phyloP scores from a whole-genome alignment of 1,140 invertebrate species.

The Drosophila littoralis region DNA sequence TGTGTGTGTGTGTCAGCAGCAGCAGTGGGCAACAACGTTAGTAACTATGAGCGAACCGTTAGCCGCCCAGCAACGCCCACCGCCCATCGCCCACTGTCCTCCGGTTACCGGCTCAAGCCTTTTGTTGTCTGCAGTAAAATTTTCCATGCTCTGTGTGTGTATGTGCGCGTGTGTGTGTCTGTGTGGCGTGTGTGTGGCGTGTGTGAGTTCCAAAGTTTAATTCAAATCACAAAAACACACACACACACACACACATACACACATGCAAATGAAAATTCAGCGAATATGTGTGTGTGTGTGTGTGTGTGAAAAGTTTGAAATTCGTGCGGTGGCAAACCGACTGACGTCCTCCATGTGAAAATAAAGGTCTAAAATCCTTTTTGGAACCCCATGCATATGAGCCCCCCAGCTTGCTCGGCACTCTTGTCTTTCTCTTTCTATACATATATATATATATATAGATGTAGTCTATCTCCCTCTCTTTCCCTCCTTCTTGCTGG shows the following conservation, averaged over 20 bases:
- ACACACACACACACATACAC: conserved; percentile 39
- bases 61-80: conserved; percentile 12
- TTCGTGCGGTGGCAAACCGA: conserved; percentile 78
- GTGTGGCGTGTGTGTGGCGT: conserved; percentile 22
- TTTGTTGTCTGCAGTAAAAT: conserved; percentile 80
- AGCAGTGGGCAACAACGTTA: conserved; percentile 35
- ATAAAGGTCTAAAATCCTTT: conserved; percentile 80
- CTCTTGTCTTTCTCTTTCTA: not conserved
- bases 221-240: conserved; percentile 75
- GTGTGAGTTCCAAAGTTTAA: conserved; percentile 73
- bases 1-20: conserved; percentile 2
- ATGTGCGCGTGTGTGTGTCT: conserved; percentile 33
- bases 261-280: conserved; percentile 60
- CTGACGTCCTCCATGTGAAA: conserved; percentile 68
- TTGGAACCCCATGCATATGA: conserved; percentile 41
- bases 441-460: not conserved
- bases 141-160: conserved; percentile 58
- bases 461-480: not conserved
- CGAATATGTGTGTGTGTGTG: conserved; percentile 11
- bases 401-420: too few species aligned
- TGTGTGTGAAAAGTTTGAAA: conserved; percentile 76
- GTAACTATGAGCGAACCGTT: conserved; percentile 40
- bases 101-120: conserved; percentile 54
- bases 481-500: not conserved
- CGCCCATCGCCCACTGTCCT: conserved; percentile 22